Conservation (phyloP, 1,140 invertebrate genomes). For the Drosophila littoralis region DNA sequence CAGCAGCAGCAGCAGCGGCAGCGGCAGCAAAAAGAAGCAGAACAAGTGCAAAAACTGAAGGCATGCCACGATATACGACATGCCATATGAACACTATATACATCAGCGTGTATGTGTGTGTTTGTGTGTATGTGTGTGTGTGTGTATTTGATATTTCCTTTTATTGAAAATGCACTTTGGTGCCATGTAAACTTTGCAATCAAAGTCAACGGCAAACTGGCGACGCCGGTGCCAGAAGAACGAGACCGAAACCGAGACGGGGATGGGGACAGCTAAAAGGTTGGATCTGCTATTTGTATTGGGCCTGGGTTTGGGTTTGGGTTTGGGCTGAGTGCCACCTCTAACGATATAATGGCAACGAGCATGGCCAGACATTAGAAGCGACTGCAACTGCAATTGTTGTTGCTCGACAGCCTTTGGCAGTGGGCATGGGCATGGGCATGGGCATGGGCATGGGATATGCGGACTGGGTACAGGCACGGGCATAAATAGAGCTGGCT, state of each 20-base stretch:
- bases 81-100: conserved; percentile 32
- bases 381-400: conserved; percentile 37
- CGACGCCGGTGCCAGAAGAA: conserved; percentile 49
- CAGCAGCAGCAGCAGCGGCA: conserved; percentile 3
- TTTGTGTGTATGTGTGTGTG: conserved; percentile 26
- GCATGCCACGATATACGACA: conserved; percentile 66
- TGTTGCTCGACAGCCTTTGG: background rate
- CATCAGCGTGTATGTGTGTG: conserved; percentile 5
- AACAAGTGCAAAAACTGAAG: conserved; percentile 75
- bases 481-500: conserved; percentile 66
- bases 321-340: conserved; percentile 57
- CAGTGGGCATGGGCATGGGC: no score
- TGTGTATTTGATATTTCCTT: conserved; percentile 77
- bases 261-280: conserved; percentile 26
- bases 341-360: conserved; percentile 81
- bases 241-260: conserved; percentile 45
- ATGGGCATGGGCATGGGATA: conserved; percentile 31
- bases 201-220: conserved; percentile 67
- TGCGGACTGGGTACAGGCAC: conserved; percentile 32
- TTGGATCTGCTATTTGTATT: conserved; percentile 31
- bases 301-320: background rate
- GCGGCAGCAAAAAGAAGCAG: conserved; percentile 41
- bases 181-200: conserved; percentile 81
- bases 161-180: conserved; percentile 82
- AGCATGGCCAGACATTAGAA: conserved; percentile 76